Base-by-base conservation (phyloP, 2,113 vertebrate genomes). In the Poeciliopsis occidentalis region DNA sequence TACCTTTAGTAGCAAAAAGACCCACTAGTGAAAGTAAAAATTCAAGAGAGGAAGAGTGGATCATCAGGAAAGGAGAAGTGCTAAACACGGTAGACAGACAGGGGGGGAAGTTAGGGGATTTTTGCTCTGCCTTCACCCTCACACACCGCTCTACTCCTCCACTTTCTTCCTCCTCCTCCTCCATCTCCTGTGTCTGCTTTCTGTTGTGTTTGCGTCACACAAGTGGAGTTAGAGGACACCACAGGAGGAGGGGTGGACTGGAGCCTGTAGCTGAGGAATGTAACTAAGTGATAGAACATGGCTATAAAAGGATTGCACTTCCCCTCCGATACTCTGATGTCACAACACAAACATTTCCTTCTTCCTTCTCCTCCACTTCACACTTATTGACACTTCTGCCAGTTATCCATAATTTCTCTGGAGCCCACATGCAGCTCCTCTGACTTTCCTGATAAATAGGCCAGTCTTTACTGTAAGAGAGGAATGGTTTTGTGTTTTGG, bases 301-400 rank as follows among this genome's bases (percentile, higher is more conserved):
- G 69, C 92, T 90, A 91, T 92, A 93, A 92, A 93, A 91, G 92
- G 92, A 87, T 37, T 19, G 81, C 87, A 90, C 92, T 92, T 93
- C 92, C 92, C 87, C 80, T 89, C 66, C 0, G 71, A 10, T 17
- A 70, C 82, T 85, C 78, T 91, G 91, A 92, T 89, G 89, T 93
- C 92, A 91, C 80, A 54, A 39, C 75, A 78, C 67, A 92, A 78
- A 77, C 73, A 92, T 92, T 88, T 90, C 82, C 85, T 84, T 78
- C 78, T 87, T 88, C 83, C 82, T 87, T 85, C 77, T 60, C 80
- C 60, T 75, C 75, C 76, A 83, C 71, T 31, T 79, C 72, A 72
- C 78, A 82, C 60, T 87, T 79, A 87, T 80, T 85, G 88, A 90
- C 75, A 2, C 57, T 79, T 76, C 82, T 75, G 26, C 81, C 73